Conservation (phyloP, 2,888 invertebrate genomes). For the Eugnorisma glareosa region DNA sequence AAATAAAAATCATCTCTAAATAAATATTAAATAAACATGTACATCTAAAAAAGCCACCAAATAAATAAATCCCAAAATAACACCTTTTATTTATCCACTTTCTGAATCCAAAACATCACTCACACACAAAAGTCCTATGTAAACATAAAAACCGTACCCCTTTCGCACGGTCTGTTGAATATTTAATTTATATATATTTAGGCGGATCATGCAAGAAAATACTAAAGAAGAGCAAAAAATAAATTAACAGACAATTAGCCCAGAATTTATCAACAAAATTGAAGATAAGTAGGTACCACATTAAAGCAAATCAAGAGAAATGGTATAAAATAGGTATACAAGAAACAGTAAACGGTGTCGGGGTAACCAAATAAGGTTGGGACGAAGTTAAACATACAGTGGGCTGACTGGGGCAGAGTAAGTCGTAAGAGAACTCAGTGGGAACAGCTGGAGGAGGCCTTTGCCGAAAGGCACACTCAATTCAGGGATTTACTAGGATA, state of each 20-base stretch:
- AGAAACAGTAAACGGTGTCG: background rate
- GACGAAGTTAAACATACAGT: background rate
- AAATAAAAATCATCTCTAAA: background rate
- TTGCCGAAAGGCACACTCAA: background rate
- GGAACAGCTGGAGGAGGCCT: background rate
- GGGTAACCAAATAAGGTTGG: background rate
- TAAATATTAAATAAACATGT: background rate
- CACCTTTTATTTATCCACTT: constrained; percentile 28
- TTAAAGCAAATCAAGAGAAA: background rate
- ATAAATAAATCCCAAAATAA: constrained; percentile 20
- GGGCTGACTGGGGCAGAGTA: background rate
- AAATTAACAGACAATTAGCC: background rate
- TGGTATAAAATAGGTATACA: background rate
- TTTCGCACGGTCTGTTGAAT: constrained; percentile 47
- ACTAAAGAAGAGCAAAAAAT: background rate
- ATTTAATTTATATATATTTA: constrained; percentile 68
- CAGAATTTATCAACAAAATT: background rate
- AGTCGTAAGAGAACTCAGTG: background rate
- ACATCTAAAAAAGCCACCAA: background rate
- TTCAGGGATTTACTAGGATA: background rate
- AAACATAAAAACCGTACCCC: constrained; percentile 71
- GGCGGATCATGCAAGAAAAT: background rate
- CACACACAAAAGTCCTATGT: constrained; percentile 63
- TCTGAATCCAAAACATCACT: constrained; percentile 22
- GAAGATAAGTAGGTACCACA: background rate